Base-by-base conservation (phyloP, 1,140 invertebrate genomes). In the Apis cerana region DNA sequence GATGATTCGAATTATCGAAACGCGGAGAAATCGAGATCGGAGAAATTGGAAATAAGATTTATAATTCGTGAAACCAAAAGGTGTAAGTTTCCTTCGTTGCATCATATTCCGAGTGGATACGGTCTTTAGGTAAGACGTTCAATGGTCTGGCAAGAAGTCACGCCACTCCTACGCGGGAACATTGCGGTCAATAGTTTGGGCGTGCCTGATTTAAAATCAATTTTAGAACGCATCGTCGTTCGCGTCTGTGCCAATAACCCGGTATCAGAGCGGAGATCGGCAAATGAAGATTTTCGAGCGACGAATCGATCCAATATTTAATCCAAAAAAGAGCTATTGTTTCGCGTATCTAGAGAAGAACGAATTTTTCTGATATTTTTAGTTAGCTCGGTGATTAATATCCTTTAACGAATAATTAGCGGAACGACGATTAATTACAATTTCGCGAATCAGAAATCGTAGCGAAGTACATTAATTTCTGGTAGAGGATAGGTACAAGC, bases 181-280 rank as follows among this genome's bases (percentile, higher is more conserved):
- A 64, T 64, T 71, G 75, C 75, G 58, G 67, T 82, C 75, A 65
- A 78, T 78, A 61, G 75, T 82, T 82, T 65, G 81, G 81, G 67
- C 58, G 75, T 71, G 81, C 33, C 75, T 70, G 75, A 82, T 82
- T 78, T 82, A 71, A 82, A 82, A 82, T 82, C 75, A 82, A 82
- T 82, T 82, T 82, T 50, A 56, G 80, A 69, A 70, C n/a, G 67
- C 75, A 69, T 77, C 48, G 19, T 70, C 48, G 19, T 10, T 17
- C 56, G 27, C 21, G 10, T 23, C 27, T 11, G 13, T 59, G 75
- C 50, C 62, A 59, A 68, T 69, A 82, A 77, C 48, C 54, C 17
- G 19, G 62, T 27, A 33, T 77, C 65, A 19, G 62, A 48, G 12
- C 3, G 21, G 9, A 54, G 9, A 54, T 70, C 4, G 33, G 33